Evolutionary conservation across 2,797 vertebrate species (phyloP).

Genomic region (Crypturellus tataupa): DNA sequence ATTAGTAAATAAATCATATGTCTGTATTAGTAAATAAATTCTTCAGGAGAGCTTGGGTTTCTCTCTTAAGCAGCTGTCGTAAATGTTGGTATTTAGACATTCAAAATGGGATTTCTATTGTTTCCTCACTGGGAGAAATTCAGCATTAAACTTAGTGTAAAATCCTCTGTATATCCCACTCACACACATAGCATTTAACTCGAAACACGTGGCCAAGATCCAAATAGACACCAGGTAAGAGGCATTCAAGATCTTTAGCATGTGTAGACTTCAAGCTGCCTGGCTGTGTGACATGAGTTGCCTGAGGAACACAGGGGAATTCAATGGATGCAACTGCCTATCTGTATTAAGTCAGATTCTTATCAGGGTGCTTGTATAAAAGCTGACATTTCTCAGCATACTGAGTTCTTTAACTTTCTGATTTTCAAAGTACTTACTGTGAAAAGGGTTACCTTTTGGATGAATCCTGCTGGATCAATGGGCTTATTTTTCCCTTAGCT

Average conservation of each 20-base stretch:
- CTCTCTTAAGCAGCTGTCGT: not conserved
- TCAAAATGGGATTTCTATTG: not conserved
- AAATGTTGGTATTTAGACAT: not conserved
- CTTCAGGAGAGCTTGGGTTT: not conserved
- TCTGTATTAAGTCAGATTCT: not conserved
- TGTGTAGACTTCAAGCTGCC: not conserved
- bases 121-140: not conserved
- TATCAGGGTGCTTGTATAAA: not conserved
- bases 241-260: not conserved
- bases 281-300: not conserved
- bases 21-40: not conserved
- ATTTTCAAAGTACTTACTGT: constrained; percentile 1
- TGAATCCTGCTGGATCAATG: not conserved
- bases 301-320: not conserved
- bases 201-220: not conserved
- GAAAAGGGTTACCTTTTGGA: not conserved
- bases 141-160: not conserved
- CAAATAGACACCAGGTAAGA: not conserved
- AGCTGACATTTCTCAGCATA: not conserved
- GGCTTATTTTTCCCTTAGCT: not conserved
- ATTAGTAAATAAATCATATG: not conserved
- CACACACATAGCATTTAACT: not conserved
- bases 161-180: not conserved
- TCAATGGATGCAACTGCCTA: not conserved
- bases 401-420: not conserved